Evolutionary conservation across 2,797 vertebrate genomes (phyloP), one percentile per base, ranked within the genome.

Genomic region (Sebastes melanostomus): DNA sequence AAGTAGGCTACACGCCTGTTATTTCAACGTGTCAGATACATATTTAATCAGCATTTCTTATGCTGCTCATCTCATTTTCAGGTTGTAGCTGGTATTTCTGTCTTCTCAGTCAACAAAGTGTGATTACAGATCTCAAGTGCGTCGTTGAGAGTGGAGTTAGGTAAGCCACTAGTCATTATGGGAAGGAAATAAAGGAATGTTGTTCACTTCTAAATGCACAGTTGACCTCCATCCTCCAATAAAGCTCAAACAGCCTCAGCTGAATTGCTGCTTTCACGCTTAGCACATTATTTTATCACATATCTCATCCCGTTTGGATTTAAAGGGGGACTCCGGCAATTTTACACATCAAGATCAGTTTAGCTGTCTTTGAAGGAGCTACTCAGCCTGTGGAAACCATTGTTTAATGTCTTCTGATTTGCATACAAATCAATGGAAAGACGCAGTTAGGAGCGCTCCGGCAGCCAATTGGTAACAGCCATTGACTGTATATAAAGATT

Each of bases 21-120:
- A 60, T 77, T 80, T 76, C 59, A 62, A 6, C 59, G 58, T 70
- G 34, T 74, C 77, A 70, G 71, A 87, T 86, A 32, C 71, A 89
- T 85, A 77, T 80, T 84, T 78, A 71, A 89, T 84, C 56, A 36
- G 10, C 30, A 10, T 50, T 62, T 71, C 22, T 69, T 42, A 56
- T 52, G 2, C 62, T 65, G 46, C 52, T 24, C 36, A 1, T 73
- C 12, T 82, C 24, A 52, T 42, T 50, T 60, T 25, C 14, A 78
- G 13, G 73, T 52, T 71, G 5, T 2, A 54, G 54, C 12, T 22
- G 3, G 8, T 73, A 13, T 55, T 54, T 77, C 58, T 66, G 29
- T 4, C 20, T 58, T 46, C 46, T 50, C 46, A 50, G 46, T 50
- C 46, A 50, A 50, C 46, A 50, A 50, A 50, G 46, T 50, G 46